phyloP scores from a whole-genome alignment of 2,888 invertebrate genomes.

The Caenorhabditis panamensis region DNA sequence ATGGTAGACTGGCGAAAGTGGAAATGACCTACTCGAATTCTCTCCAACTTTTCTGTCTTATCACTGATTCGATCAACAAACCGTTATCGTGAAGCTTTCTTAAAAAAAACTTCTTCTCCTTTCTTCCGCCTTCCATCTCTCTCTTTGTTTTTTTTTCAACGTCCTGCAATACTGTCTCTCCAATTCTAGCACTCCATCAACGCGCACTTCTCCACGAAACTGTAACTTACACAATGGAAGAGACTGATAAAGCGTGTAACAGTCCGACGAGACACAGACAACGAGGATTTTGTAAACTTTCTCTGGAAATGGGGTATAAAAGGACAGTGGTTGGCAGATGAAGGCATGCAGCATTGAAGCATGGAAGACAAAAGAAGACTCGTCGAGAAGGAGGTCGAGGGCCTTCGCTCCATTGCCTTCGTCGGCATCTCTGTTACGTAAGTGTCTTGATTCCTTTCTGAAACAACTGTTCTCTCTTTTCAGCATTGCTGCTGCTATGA shows the following conservation, averaged over 20 bases:
- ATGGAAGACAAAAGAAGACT: conserved; percentile 60
- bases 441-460: conserved; percentile 15
- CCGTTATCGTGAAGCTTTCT: conserved; percentile 17
- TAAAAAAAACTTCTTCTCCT: conserved; percentile 22
- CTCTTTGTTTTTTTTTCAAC: conserved; percentile 44
- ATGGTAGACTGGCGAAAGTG: not conserved
- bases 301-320: conserved; percentile 56
- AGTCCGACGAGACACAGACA: conserved; percentile 29
- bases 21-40: conserved; percentile 9
- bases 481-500: conserved; percentile 54
- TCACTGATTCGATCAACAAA: conserved; percentile 55
- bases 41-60: conserved; percentile 43
- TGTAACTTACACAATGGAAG: conserved; percentile 52
- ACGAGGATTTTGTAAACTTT: conserved; percentile 50
- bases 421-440: conserved; percentile 62
- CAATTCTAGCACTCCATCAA: conserved; percentile 34
- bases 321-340: conserved; percentile 17
- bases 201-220: conserved; percentile 46
- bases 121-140: conserved; percentile 40
- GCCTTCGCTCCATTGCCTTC: conserved; percentile 58
- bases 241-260: conserved; percentile 36
- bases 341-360: conserved; percentile 42
- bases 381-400: conserved; percentile 58
- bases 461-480: conserved; percentile 8
- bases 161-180: conserved; percentile 48